phyloP scores from a whole-genome alignment of 2,113 vertebrate species.

The Pituophis catenifer region DNA sequence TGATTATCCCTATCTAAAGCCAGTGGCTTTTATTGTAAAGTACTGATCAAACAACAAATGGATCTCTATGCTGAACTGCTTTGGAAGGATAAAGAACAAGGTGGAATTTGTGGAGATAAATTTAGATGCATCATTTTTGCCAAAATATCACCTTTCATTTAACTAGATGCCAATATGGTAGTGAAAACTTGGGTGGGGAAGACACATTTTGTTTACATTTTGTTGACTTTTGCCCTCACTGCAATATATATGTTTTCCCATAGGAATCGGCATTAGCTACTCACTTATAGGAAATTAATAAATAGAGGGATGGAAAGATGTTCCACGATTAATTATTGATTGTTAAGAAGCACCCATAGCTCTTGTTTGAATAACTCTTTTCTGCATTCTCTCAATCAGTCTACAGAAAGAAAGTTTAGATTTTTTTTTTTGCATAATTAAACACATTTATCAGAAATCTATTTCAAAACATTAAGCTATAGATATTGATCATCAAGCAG shows the following conservation, averaged over 20 bases:
- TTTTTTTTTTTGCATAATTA: neutral
- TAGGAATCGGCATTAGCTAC: neutral
- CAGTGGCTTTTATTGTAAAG: neutral
- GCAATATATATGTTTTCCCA: neutral
- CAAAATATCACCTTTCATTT: neutral
- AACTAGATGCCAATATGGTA: neutral
- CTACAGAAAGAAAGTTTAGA: neutral
- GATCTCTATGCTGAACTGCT: constrained; percentile 6
- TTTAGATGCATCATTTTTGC: neutral
- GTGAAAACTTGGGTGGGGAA: neutral
- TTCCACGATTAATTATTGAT: neutral
- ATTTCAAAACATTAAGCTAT: neutral
- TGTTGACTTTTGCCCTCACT: neutral
- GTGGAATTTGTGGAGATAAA: neutral
- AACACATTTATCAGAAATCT: neutral
- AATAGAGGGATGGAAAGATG: neutral
- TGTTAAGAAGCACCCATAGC: neutral
- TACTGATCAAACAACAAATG: neutral
- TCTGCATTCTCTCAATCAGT: neutral
- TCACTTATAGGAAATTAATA: neutral
- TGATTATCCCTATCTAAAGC: constrained; percentile 12
- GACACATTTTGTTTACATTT: neutral
- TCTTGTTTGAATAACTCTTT: neutral
- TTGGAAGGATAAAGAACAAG: neutral
- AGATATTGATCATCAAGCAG: neutral